phyloP scores from a whole-genome alignment of 1,140 invertebrate genomes.

The Drosophila neocordata region DNA sequence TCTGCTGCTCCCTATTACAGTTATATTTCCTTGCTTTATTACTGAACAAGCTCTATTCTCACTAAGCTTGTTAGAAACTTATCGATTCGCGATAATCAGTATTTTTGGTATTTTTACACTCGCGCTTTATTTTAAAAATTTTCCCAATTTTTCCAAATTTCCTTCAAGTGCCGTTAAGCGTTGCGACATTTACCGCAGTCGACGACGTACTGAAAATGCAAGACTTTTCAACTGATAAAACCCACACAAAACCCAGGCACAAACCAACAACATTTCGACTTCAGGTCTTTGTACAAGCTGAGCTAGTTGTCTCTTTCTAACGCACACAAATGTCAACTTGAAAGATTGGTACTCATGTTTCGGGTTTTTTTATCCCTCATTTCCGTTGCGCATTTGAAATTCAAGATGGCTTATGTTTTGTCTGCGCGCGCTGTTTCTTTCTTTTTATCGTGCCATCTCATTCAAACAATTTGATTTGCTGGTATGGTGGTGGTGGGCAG shows the following conservation, averaged over 20 bases:
- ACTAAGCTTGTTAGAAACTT: background rate
- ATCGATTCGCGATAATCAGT: slow-evolving; percentile 16
- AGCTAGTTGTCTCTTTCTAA: slow-evolving; percentile 45
- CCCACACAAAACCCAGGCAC: slow-evolving; percentile 36
- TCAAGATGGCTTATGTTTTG: slow-evolving; percentile 68
- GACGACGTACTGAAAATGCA: slow-evolving; percentile 66
- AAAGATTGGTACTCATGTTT: background rate
- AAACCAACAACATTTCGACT: slow-evolving; percentile 13
- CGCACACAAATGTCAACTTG: background rate
- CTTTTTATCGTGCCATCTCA: slow-evolving; percentile 9
- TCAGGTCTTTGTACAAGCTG: background rate
- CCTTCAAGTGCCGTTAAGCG: slow-evolving; percentile 56
- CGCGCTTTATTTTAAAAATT: slow-evolving; percentile 17
- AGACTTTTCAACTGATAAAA: slow-evolving; percentile 63
- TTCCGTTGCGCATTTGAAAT: slow-evolving; percentile 69
- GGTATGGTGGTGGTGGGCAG: slow-evolving; percentile 43
- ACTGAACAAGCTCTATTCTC: background rate
- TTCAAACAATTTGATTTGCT: slow-evolving; percentile 8
- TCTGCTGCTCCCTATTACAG: background rate
- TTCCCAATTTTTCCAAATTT: slow-evolving; percentile 18
- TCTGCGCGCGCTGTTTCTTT: slow-evolving; percentile 12
- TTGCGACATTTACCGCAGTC: slow-evolving; percentile 67
- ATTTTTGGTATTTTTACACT: slow-evolving; percentile 8
- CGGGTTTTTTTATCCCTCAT: slow-evolving; percentile 59
- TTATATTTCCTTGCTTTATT: background rate